Evolutionary conservation across 2,113 vertebrate species (phyloP), one percentile per base, ranked within the genome.

Genomic region (Elachura formosa): DNA sequence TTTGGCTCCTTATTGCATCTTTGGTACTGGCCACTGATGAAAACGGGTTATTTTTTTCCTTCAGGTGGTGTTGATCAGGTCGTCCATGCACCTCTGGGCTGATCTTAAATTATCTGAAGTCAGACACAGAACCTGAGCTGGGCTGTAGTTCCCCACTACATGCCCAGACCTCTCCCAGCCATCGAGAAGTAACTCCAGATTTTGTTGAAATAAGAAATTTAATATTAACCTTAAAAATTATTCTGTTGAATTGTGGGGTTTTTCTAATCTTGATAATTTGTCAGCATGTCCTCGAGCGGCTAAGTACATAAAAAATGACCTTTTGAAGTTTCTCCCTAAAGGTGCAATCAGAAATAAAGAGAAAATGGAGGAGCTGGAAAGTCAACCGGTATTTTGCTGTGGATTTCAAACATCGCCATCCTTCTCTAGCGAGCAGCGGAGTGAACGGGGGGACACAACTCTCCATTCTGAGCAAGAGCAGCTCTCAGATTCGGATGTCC

Each of bases 261-360:
- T 87, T 72, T 87, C 94, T 93, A 82, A 79, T 89, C 77, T 96
- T 97, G 63, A 93, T 95, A 82, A 82, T 85, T 90, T 96, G 85
- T 95, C 97, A 97, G 94, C 96, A 96, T 97, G 95, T 96, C 96
- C 98, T 97, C 97, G 94, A 97, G 97, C 98, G 90, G 98, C 98
- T 97, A 98, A 97, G 97, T 98, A 98, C 97, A 98, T 98, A 97
- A 96, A 96, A 98, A 98, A 98, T 99, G 98, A 99, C 98, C 58
- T 97, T 98, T 98, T 98, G 97, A 98, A 97, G 97, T 99, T 98
- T 99, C 98, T 98, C 97, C 98, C 98, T 98, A 97, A 99, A 99
- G 99, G 99, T 99, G 97, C 99, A 99, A 98, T 99, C 99, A 72
- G 99, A 99, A 98, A 99, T 99, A 98, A 99, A 99, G 98, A 98